Percentiles rank a stretch among this genome's conserved stretches.
phyloP scores from a whole-genome alignment of 2,888 invertebrate species.

The Dasypolia templi region DNA sequence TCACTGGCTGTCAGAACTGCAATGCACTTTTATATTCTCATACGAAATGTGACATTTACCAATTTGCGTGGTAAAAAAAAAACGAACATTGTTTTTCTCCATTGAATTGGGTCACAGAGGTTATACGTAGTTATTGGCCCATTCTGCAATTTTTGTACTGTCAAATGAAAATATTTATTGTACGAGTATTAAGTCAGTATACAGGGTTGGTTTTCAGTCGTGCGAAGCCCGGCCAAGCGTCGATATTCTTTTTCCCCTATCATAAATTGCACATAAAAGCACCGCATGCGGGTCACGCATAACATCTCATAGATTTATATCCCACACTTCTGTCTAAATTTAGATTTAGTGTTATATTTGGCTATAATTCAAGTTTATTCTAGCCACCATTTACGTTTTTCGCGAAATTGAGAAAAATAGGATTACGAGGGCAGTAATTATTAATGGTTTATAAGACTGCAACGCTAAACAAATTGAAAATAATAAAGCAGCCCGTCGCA shows the following conservation, averaged over 20 bases:
- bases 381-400: conserved; percentile 71
- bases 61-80: conserved; percentile 33
- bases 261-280: conserved; percentile 88
- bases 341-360: conserved; percentile 89
- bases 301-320: conserved; percentile 89
- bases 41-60: conserved; percentile 21
- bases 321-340: conserved; percentile 89
- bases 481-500: conserved; percentile 33
- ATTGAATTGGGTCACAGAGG: conserved; percentile 58
- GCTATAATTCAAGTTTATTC: conserved; percentile 84
- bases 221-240: conserved; percentile 76
- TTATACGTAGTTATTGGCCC: conserved; percentile 49
- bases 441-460: conserved; percentile 62
- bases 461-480: conserved; percentile 47
- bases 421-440: conserved; percentile 56
- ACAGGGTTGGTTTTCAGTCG: conserved; percentile 73
- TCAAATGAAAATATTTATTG: conserved; percentile 68
- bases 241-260: conserved; percentile 79
- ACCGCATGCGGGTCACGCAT: conserved; percentile 88
- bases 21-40: conserved; percentile 15
- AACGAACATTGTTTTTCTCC: conserved; percentile 33
- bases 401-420: conserved; percentile 73
- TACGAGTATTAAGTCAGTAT: conserved; percentile 72
- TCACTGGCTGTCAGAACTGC: neutral
- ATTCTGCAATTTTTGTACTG: conserved; percentile 65